Evolutionary conservation across 2,113 vertebrate species (phyloP), one percentile per base, ranked within the genome.

Genomic region (human): DNA sequence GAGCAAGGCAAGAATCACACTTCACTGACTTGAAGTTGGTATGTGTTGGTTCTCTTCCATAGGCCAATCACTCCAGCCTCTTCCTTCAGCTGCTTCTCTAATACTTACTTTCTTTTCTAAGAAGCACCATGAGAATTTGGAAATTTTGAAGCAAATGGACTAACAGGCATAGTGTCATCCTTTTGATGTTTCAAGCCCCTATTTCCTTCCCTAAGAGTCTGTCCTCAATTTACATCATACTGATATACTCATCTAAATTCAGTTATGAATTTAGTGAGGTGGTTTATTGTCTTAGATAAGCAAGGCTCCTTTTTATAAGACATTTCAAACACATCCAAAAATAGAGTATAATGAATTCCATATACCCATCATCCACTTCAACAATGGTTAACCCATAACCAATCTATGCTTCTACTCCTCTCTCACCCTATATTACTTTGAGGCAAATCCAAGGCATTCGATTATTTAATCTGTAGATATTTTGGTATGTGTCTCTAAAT

Each of bases 41-140:
- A 45, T 55, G 43, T 38, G 55, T 30, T 52, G 12, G 57, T 22
- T 84, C 27, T 87, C 76, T 87, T 73, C 52, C 48, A 14, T 23
- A 13, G 32, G 23, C 18, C 66, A 45, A 27, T 48, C 25, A 82
- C 27, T 57, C n/a, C 45, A 57, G 27, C 9, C 68, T 82, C 61
- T 83, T 66, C 50, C 43, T 85, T 61, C 5, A 82, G 35, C 57
- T 70, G 43, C 61, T 78, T 90, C 57, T 90, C 90, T 50, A 87
- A 40, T 52, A 81, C 40, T 92, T 84, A 86, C 57, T 95, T 79
- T 76, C 79, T 86, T 97, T 87, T 57, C 84, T 70, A 25, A 57
- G 75, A 76, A 57, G 52, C 84, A 94, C 35, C 32, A 17, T 17
- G 59, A 72, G 22, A 97, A 87, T 94, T 92, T 86, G 57, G 25